A percentile compares a stretch with the other conserved stretches of the same genome.
Evolutionary conservation across 2,113 vertebrate species (phyloP).

Genomic region (Brachyhypopomus gauderio): DNA sequence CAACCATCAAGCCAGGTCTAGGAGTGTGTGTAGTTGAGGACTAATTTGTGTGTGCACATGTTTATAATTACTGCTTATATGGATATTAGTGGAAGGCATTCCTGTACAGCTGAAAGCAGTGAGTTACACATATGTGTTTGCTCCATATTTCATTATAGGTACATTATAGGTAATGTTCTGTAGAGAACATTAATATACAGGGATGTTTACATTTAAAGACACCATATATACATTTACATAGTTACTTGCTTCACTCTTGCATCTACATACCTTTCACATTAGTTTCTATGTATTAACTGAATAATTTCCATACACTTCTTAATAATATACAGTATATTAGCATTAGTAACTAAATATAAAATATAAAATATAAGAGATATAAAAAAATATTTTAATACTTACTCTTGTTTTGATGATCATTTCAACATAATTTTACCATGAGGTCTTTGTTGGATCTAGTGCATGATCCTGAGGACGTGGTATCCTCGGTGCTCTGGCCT

Average conservation of each 20-base stretch:
- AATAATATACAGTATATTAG: too few species aligned
- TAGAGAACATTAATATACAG: too few species aligned
- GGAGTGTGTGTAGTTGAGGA: conserved; percentile 49
- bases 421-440: neutral
- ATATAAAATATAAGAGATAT: too few species aligned
- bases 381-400: neutral
- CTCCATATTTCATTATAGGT: neutral
- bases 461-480: neutral
- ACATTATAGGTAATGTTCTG: too few species aligned
- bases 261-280: too few species aligned
- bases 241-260: too few species aligned
- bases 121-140: neutral
- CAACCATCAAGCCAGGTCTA: conserved; percentile 95
- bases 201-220: too few species aligned
- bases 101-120: neutral
- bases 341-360: too few species aligned
- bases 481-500: neutral
- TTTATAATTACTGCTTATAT: conserved; percentile 17
- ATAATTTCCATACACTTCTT: too few species aligned
- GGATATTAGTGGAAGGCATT: neutral
- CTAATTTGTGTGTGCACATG: conserved; percentile 23
- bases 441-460: neutral
- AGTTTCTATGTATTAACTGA: too few species aligned
- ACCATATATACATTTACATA: too few species aligned
- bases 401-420: neutral